Conservation (phyloP, 2,797 vertebrate species). For the Balearica regulorum region DNA sequence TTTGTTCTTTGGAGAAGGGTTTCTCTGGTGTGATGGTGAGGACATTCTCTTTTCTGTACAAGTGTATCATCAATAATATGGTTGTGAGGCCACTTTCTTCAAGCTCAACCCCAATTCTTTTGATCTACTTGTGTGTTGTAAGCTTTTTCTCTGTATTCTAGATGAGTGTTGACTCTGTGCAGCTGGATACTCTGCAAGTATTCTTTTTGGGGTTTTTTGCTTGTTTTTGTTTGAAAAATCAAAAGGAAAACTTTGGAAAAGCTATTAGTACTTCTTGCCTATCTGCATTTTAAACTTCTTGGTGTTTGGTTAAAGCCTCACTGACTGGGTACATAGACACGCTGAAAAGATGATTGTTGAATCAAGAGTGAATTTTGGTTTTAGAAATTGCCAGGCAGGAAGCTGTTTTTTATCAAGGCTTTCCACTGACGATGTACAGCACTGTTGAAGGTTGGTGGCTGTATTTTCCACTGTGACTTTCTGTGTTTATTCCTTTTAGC, state of each 20-base stretch:
- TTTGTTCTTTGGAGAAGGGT: background rate
- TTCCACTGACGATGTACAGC: background rate
- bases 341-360: background rate
- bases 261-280: background rate
- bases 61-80: background rate
- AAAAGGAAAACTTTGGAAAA: background rate
- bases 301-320: background rate
- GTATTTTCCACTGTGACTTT: background rate
- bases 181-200: background rate
- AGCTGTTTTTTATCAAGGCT: background rate
- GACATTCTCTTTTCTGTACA: background rate
- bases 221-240: background rate
- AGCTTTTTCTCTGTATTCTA: background rate
- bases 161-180: background rate
- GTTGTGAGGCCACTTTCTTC: background rate
- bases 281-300: background rate
- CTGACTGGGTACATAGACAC: background rate
- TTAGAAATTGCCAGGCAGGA: background rate
- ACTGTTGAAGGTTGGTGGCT: background rate
- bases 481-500: background rate
- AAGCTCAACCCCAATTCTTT: background rate
- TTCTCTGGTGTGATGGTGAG: background rate
- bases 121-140: background rate
- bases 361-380: background rate
- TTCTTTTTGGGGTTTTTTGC: background rate